Conservation (phyloP, 2,797 vertebrate species). For the Gouania willdenowi region DNA sequence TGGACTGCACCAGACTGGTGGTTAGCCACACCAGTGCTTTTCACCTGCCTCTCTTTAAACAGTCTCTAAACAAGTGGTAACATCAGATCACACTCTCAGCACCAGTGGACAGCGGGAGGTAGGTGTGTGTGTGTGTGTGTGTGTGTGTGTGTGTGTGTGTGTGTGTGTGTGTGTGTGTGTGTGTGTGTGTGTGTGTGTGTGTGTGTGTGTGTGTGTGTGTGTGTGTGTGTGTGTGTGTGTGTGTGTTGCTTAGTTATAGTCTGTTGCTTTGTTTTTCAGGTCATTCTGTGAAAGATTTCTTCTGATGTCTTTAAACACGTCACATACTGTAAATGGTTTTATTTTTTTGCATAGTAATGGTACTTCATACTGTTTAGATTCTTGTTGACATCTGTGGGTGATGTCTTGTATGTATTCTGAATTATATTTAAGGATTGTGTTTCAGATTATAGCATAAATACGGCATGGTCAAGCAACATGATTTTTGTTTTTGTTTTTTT, state of each 20-base stretch:
- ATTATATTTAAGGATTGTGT: conserved; percentile 33
- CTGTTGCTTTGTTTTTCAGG: not conserved
- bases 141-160: conserved; percentile 1
- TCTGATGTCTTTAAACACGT: too few species aligned
- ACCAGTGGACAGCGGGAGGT: conserved; percentile 33
- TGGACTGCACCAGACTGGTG: too few species aligned
- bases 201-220: not conserved
- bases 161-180: conserved; percentile 3
- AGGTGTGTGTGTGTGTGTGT: not conserved
- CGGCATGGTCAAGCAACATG: conserved; percentile 14
- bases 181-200: not conserved
- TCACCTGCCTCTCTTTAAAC: conserved; percentile 50
- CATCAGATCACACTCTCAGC: conserved; percentile 50
- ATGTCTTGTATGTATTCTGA: conserved; percentile 15
- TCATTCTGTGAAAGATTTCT: not conserved
- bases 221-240: not conserved
- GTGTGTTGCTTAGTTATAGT: conserved; percentile 1
- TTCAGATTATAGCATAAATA: conserved; percentile 24
- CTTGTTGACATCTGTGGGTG: conserved; percentile 11
- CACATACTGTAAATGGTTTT: too few species aligned
- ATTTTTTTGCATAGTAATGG: conserved; percentile 2
- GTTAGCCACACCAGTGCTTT: conserved; percentile 48
- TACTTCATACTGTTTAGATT: conserved; percentile 13
- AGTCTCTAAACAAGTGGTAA: conserved; percentile 39
- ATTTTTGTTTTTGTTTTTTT: too few species aligned